Percentiles rank a stretch among this genome's conserved stretches.
Evolutionary conservation across 2,888 invertebrate species (phyloP).

Genomic region (Argynnis bischoffii): DNA sequence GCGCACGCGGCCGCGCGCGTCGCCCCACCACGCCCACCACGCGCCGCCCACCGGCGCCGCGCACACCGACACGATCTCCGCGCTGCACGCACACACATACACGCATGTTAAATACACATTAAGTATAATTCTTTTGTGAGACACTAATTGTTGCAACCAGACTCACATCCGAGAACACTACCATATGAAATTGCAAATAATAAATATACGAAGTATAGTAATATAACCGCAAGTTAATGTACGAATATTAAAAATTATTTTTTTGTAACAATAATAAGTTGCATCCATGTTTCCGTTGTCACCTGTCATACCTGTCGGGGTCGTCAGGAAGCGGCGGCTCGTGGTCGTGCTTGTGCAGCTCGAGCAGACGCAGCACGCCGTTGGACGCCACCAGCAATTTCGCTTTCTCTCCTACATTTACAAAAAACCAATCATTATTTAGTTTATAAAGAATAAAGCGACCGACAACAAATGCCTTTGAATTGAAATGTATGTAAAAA

Average conservation of each 20-base stretch:
- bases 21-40: conserved; percentile 70
- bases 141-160: not conserved
- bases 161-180: too few relatives aligned
- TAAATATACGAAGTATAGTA: not conserved
- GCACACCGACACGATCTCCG: conserved; percentile 53
- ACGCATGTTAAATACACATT: not conserved
- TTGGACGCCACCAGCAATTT: conserved; percentile 85
- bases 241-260: too few relatives aligned
- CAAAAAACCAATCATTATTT: not conserved
- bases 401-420: conserved; percentile 75
- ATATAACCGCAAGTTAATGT: too few relatives aligned
- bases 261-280: too few relatives aligned
- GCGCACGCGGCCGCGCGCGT: conserved; percentile 51
- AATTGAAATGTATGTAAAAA: too few relatives aligned
- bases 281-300: not conserved
- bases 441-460: too few relatives aligned
- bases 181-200: too few relatives aligned
- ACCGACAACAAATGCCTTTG: too few relatives aligned
- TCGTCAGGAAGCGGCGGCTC: conserved; percentile 40
- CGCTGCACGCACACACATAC: conserved; percentile 32
- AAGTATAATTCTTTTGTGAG: too few relatives aligned
- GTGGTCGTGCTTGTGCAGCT: conserved; percentile 80
- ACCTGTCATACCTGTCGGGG: conserved; percentile 28
- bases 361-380: conserved; percentile 83
- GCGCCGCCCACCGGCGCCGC: conserved; percentile 51